Base-by-base conservation (phyloP, 2,888 invertebrate species). In the Nymphalis c-album region DNA sequence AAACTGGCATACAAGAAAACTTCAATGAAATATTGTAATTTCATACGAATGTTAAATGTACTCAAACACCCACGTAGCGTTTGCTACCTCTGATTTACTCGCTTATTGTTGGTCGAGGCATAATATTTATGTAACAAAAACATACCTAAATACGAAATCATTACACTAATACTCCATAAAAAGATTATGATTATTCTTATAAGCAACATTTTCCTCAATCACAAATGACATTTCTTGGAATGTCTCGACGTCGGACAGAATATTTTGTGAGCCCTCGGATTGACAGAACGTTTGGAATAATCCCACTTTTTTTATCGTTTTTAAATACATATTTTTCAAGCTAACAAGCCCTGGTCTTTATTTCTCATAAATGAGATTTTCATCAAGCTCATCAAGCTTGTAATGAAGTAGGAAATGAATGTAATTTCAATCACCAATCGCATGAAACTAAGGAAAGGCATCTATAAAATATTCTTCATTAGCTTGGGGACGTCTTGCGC, bases 401-500 rank as follows among this genome's bases (percentile, higher is more conserved):
- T 31, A 31, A 35, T 35, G 35, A 35, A 7, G 2, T 8, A 0
- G 35, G 10, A 40, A 40, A 13, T 40, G 13, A 13, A 31, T 31
- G 26, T 6, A 31, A 18, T 18, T 6, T 5, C 40, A n/a, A 35
- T 7, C 8, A 40, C 18, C 8, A 17, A 31, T 13, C 18, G 6
- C 40, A 20, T 51, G 35, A 45, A 60, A 46, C 17, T 26, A 51
- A 59, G 51, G n/a, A 59, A 47, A 31, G 8, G 31, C 53, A 65
- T 47, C 53, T 55, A 20, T 51, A 46, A 60, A 57, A 35, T 40
- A 66, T 60, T 55, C 59, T 45, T 57, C 57, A 57, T 40, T 40
- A 57, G 57, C 40, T 57, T 64, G 53, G 20, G 35, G 47, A 66
- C 60, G 55, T 35, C 60, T 60, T 69, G 68, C 67, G 67, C 70